Percentiles rank a stretch among this genome's conserved stretches.
Evolutionary conservation across 2,888 invertebrate species (phyloP).

Genomic region (Ypsolopha sequella): DNA sequence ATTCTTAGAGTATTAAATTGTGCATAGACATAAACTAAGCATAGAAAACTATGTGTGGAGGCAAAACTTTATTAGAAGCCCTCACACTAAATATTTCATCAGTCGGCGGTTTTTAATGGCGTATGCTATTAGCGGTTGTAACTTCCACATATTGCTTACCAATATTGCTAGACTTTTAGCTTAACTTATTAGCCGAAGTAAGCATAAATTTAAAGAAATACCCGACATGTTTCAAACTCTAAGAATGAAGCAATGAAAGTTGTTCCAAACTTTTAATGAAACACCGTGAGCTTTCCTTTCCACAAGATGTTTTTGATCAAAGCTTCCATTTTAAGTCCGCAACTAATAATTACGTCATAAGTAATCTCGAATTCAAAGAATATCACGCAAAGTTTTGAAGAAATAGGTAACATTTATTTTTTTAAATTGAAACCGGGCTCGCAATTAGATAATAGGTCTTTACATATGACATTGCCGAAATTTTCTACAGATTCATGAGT

Average conservation of each 20-base stretch:
- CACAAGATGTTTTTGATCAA: conserved; percentile 19
- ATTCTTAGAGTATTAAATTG: too few species aligned
- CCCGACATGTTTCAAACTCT: conserved; percentile 43
- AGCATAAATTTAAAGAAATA: conserved; percentile 37
- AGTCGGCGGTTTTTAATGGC: neutral
- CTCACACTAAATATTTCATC: neutral
- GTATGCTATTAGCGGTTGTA: too few species aligned
- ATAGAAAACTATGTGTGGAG: too few species aligned
- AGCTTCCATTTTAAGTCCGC: neutral
- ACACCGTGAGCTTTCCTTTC: conserved; percentile 40
- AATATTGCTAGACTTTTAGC: neutral
- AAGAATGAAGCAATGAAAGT: conserved; percentile 41
- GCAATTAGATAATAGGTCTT: too few species aligned
- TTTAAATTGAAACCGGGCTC: too few species aligned
- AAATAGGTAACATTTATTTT: neutral
- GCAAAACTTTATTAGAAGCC: neutral
- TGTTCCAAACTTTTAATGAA: conserved; percentile 63
- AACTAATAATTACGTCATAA: conserved; percentile 1
- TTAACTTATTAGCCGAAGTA: conserved; percentile 13
- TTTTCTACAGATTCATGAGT: too few species aligned
- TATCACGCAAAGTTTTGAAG: neutral
- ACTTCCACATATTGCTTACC: too few species aligned
- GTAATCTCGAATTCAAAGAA: neutral
- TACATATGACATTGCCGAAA: too few species aligned
- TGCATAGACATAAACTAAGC: too few species aligned